Base-by-base conservation (phyloP, 2,113 vertebrate species). In the Lasiurus cinereus region DNA sequence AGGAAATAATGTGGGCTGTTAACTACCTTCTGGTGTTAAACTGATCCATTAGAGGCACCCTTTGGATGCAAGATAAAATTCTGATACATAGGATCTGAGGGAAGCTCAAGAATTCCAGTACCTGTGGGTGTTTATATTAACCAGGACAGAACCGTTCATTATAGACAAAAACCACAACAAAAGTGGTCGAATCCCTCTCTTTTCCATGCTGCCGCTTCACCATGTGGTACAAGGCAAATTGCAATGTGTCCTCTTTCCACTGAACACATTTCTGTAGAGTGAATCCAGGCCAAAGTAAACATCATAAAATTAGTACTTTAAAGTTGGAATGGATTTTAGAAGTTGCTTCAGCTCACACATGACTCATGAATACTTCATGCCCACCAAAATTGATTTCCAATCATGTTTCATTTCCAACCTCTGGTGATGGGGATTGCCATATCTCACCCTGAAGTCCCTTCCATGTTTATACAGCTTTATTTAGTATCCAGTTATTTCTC, bases 1-100 rank as follows among this genome's bases (percentile, higher is more conserved):
- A 92, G 46, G 56, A 88, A 95, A 90, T 19, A 36, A 78, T 39
- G 39, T 21, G 0, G 19, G 4, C 64, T 92, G 11, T 78, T 66
- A 54, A 59, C 29, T 79, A 62, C 85, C 18, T 36, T 72, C 64
- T 85, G 22, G 6, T 46, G 12, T 72, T 92, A 73, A 89, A 1
- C 33, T 84, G 83, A 70, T 92, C 52, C 22, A 5, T 84, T 83
- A 77, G 43, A 72, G 72, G 52, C 5, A 13, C 19, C 33, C 79
- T 78, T 52, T 43, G 16, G 13, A 66, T 73, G 46, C 72, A 79
- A 92, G 19, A 79, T 48, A 84, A 83, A 95, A 79, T 79, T 78
- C 83, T 79, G 43, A 66, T 64, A 73, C 24, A 85, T 62, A 62
- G 59, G 24, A 62, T 62, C 24, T 27, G 59, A 27, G 59, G 59